Conservation (phyloP, 2,113 vertebrate genomes). For the Hucho hucho region DNA sequence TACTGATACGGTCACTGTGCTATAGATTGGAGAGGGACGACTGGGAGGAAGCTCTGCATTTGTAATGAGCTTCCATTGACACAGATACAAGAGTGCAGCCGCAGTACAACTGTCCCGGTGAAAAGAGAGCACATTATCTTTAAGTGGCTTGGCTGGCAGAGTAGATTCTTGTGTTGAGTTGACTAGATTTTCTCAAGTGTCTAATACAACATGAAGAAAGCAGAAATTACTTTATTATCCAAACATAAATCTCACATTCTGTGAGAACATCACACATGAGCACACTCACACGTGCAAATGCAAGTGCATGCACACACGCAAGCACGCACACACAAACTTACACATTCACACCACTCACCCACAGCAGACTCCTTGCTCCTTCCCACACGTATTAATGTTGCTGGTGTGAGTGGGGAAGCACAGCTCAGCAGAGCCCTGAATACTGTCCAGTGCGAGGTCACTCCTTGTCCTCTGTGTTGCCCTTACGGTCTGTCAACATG, state of each 20-base stretch:
- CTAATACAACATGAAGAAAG: background rate
- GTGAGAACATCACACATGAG: background rate
- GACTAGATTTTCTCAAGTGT: background rate
- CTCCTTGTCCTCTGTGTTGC: constrained; percentile 58
- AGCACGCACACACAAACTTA: background rate
- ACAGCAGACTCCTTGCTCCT: background rate
- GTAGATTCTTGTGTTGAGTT: background rate
- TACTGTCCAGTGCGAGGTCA: constrained; percentile 32
- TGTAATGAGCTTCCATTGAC: constrained; percentile 47
- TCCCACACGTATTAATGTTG: background rate
- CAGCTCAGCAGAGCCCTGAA: background rate
- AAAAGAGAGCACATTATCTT: constrained; percentile 6
- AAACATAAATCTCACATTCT: background rate
- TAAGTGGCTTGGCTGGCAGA: background rate
- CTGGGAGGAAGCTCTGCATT: constrained; percentile 49
- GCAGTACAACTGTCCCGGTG: background rate
- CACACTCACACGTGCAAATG: background rate
- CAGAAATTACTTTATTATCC: background rate
- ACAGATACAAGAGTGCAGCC: constrained; percentile 28
- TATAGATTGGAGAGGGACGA: constrained; percentile 40
- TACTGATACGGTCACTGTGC: constrained; percentile 40
- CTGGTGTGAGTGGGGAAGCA: constrained; percentile 6
- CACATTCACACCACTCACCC: constrained; percentile 9
- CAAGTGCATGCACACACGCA: background rate
- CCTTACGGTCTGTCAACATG: constrained; percentile 63